phyloP scores from a whole-genome alignment of 1,140 invertebrate species.

The Philaenus spumarius region DNA sequence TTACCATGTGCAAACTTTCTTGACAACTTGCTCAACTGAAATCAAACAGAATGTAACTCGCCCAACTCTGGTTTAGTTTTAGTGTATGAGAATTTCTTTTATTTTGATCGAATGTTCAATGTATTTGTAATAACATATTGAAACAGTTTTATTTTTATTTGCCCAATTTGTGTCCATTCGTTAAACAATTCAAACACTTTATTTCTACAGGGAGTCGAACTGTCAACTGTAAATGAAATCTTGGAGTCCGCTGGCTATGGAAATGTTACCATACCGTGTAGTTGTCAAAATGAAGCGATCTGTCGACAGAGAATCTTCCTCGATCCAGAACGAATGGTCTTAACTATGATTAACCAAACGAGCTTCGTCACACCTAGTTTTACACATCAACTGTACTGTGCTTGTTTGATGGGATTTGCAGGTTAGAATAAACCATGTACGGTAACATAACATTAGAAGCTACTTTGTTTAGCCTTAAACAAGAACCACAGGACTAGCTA shows the following conservation, averaged over 20 bases:
- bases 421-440: too few relatives aligned
- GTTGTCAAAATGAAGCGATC: conserved; percentile 3
- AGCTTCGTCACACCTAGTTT: background rate
- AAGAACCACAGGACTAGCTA: too few relatives aligned
- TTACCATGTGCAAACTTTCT: too few relatives aligned
- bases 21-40: too few relatives aligned
- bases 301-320: conserved; percentile 1
- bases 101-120: too few relatives aligned
- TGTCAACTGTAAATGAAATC: background rate
- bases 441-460: too few relatives aligned
- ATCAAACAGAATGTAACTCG: too few relatives aligned
- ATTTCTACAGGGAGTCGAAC: background rate
- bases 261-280: background rate
- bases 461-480: too few relatives aligned
- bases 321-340: background rate
- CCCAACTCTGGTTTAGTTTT: too few relatives aligned
- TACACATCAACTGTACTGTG: conserved; percentile 1
- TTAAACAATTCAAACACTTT: background rate
- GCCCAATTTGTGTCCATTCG: background rate
- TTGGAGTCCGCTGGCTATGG: background rate
- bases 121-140: too few relatives aligned
- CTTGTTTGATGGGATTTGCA: conserved; percentile 9
- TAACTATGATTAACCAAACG: background rate
- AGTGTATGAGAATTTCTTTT: too few relatives aligned
- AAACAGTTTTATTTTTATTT: background rate